Evolutionary conservation across 1,140 invertebrate species (phyloP), one percentile per base, ranked within the genome.

Genomic region (Tetragonula clypearis): DNA sequence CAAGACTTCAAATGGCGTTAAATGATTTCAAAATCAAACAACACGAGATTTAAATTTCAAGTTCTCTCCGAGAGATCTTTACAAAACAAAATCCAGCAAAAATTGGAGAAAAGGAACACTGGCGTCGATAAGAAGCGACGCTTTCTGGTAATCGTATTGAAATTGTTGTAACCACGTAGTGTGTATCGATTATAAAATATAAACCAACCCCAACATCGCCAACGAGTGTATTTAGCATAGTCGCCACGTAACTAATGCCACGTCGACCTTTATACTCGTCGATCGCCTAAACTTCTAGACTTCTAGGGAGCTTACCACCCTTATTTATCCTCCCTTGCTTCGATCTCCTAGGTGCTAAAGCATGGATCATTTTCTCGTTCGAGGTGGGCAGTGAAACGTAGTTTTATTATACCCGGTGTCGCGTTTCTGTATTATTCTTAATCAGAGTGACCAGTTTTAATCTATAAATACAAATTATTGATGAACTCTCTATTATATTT

Each of bases 361-460:
- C 88, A 89, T 89, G 87, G 35, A 78, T 86, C 83, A 74, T 86
- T 73, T 49, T 77, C 72, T 85, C 60, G 41, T 58, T 56, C 87
- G 3, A 68, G n/a, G 58, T 78, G 58, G 71, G n/a, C 30, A 72
- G 17, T 17, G 14, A n/a, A 30, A n/a, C 26, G 14, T 30, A 74
- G 75, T 21, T 8, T 49, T 9, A 76, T 77, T 21, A 15, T 53
- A 3, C 19, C 12, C 74, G 65, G 12, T 69, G 19, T 69, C 65
- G 74, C 75, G 66, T 84, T 79, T 72, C 66, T 56, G 68, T 62
- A 21, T 53, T 26, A 30, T n/a, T 62, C 21, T 30, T 84, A 65
- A 79, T 41, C 21, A 60, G 11, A 60, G 4, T 58, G 41, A 49
- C 6, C 8, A 49, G 6, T 49, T 49, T 49, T 8, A 49, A 49